Evolutionary conservation across 2,888 invertebrate species (phyloP).

Genomic region (Chrysomela aeneicollis): DNA sequence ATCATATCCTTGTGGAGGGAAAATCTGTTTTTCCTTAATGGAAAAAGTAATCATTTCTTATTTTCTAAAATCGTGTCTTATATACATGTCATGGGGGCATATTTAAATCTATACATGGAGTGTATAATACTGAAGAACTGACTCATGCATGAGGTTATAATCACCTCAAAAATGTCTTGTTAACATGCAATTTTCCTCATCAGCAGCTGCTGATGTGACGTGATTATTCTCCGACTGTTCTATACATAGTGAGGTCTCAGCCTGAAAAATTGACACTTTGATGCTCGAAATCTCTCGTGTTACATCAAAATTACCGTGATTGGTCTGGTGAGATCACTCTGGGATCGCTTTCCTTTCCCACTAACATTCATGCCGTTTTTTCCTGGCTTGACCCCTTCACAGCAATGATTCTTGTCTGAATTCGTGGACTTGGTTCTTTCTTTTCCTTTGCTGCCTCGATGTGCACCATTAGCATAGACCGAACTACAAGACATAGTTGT

Average conservation of each 20-base stretch:
- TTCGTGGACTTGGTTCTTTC: conserved; percentile 28
- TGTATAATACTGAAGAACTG: no score
- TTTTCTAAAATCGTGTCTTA: not conserved
- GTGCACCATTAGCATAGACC: conserved; percentile 57
- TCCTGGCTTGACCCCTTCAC: not conserved
- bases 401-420: conserved; percentile 9
- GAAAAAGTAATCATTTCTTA: no score
- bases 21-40: no score
- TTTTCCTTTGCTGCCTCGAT: conserved; percentile 52
- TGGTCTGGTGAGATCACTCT: not conserved
- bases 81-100: not conserved
- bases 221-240: conserved; percentile 39
- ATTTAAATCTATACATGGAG: no score
- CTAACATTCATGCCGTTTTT: not conserved
- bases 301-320: not conserved
- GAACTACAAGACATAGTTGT: conserved; percentile 61
- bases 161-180: conserved; percentile 23
- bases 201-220: conserved; percentile 44
- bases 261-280: conserved; percentile 32
- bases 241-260: conserved; percentile 46
- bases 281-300: not conserved
- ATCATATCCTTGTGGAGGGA: no score
- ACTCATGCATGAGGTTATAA: no score
- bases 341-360: not conserved
- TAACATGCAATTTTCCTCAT: conserved; percentile 52